Conservation (phyloP, 35 echinoderm and acorn worm genomes). For the Ophioderma brevispina region DNA sequence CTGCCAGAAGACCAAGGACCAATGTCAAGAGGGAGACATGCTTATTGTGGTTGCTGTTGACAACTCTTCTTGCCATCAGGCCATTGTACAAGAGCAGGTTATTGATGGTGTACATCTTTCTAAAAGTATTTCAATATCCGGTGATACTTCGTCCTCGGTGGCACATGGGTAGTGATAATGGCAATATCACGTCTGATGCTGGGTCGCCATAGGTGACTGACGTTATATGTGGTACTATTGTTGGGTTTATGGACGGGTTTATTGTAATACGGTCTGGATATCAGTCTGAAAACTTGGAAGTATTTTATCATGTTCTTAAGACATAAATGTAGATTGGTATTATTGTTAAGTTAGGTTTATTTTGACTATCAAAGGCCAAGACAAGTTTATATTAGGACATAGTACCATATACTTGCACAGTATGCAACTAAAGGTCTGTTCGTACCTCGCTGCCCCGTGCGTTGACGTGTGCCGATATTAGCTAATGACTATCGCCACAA, state of each 20-base stretch:
- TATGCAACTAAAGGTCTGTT: too few relatives aligned
- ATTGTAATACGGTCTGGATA: slow-evolving; percentile 68
- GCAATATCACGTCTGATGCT: slow-evolving; percentile 74
- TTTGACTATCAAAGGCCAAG: too few relatives aligned
- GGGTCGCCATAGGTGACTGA: slow-evolving; percentile 85
- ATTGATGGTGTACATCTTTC: slow-evolving; percentile 57
- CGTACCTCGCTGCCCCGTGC: too few relatives aligned
- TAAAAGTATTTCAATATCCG: slow-evolving; percentile 14
- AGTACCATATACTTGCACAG: too few relatives aligned
- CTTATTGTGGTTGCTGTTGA: slow-evolving; percentile 79
- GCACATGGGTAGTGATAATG: slow-evolving; percentile 49
- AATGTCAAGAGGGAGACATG: slow-evolving; percentile 76
- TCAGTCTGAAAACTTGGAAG: slow-evolving; percentile 15
- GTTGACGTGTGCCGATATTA: too few relatives aligned
- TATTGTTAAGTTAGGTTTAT: too few relatives aligned
- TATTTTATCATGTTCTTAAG: not conserved
- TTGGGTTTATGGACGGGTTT: slow-evolving; percentile 75
- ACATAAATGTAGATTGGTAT: not conserved
- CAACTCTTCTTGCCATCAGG: slow-evolving; percentile 97
- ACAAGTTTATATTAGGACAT: too few relatives aligned
- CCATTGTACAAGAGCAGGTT: slow-evolving; percentile 78
- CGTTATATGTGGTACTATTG: slow-evolving; percentile 68
- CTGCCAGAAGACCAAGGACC: slow-evolving; percentile 75
- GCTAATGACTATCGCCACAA: too few relatives aligned
- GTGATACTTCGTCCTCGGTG: not conserved